Evolutionary conservation across 2,888 invertebrate species (phyloP), one percentile per base, ranked within the genome.

Genomic region (Heliconius charithonia): DNA sequence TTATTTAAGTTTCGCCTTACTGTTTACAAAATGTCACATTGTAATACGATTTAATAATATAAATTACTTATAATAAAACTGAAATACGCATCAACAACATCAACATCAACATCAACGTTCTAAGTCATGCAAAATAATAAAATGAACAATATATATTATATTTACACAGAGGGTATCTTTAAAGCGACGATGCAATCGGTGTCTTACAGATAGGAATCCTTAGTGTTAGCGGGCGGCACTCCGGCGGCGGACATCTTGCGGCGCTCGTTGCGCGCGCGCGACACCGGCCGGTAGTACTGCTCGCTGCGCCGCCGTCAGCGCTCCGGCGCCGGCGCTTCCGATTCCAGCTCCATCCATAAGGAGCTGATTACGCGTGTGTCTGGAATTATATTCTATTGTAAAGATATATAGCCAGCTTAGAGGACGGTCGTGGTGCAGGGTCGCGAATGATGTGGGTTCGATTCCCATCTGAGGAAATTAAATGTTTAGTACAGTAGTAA

Each of bases 291-390:
- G 89, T 95, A 92, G 89, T 89, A 95, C 93, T 95, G 94, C 94
- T 95, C 94, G 93, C 94, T 94, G 82, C 94, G 91, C 85, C 94
- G 94, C 79, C 94, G 94, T 94, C 94, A 94, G 93, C 94, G 94
- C 81, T 94, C 94, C 85, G 94, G 94, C 25, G 84, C 86, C 3
- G 91, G 92, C n/a, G 87, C 85, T 76, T 91, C 91, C 56, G 93
- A 89, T 88, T 94, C 94, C 82, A 93, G 85, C 86, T 94, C 94
- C 93, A 94, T 90, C 94, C 94, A 94, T 79, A 94, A 83, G 0
- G 94, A 93, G 80, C 93, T 93, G 86, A 94, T 93, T 80, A 93
- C 89, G 72, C 90, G 91, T 0, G 86, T 79, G 9, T 92, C 94
- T 93, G 86, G 62, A 65, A 69, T 25, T 13, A 16, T 19, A 41